Evolutionary conservation across 2,113 vertebrate species (phyloP), one percentile per base, ranked within the genome.

Genomic region (Prochilodus magdalenae): DNA sequence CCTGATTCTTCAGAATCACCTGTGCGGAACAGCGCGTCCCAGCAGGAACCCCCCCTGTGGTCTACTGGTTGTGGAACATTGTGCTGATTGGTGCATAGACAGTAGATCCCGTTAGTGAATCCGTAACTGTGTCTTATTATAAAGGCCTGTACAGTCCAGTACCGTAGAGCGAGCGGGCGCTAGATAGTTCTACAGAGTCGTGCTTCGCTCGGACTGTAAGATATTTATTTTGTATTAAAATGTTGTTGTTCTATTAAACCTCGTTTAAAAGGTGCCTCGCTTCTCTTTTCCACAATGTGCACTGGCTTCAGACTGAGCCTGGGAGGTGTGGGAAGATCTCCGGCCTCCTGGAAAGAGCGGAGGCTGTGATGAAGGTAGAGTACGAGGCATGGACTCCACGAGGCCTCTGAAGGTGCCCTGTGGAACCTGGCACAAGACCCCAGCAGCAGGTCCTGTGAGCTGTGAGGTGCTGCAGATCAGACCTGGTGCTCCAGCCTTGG

Each of bases 221-320:
- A 24, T 60, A 70, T 63, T 73, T 73, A 33, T 51, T 80, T 80
- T 80, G 78, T 62, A 80, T 63, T 73, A 27, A 51, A 51, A 79
- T 30, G 27, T 24, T 36, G 70, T 59, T 80, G 69, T 72, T 80
- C 53, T 71, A 80, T 80, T 80, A 80, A 79, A 80, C 18, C 3
- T 51, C 57, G 47, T 24, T 49, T 18, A 79, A 72, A 26, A 71
- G 30, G 36, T n/a, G 33, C 10, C 27, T 62, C 33, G 59, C 49
- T 33, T 72, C 36, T 16, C 24, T 29, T 30, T 79, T 36, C 40
- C 5, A 44, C 5, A 44, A 10, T 11, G 36, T 36, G 7, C 3
- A 36, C 36, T 7, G 7, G 36, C 36, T 36, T 36, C 36, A 36
- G 36, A 36, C 36, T 36, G 36, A 36, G 3, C 11, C 12, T 49